phyloP scores from a whole-genome alignment of 1,140 invertebrate species.

The Phenacoccus solenopsis region DNA sequence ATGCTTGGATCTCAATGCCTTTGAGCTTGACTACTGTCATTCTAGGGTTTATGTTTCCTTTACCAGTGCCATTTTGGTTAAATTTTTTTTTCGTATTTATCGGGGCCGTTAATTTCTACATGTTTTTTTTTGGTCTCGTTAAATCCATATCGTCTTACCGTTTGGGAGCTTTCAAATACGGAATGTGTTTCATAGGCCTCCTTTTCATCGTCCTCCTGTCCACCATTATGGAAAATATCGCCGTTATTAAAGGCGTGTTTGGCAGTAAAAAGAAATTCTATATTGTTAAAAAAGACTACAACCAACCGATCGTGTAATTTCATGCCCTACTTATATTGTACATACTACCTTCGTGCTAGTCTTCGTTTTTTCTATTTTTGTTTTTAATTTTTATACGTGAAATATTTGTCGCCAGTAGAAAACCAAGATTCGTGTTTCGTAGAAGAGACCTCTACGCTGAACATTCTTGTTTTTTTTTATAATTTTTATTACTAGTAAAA shows the following conservation, averaged over 20 bases:
- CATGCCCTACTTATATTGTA: too few relatives aligned
- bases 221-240: constrained; percentile 83
- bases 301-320: constrained; percentile 20
- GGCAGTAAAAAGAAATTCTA: constrained; percentile 92
- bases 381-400: too few relatives aligned
- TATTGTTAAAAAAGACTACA: constrained; percentile 74
- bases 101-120: constrained; percentile 83
- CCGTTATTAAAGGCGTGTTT: constrained; percentile 81
- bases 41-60: constrained; percentile 68
- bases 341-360: too few relatives aligned
- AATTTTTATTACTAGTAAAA: too few relatives aligned
- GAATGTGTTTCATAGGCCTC: constrained; percentile 69
- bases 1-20: constrained; percentile 92
- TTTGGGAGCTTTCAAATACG: constrained; percentile 64
- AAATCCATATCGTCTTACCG: constrained; percentile 85
- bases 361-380: too few relatives aligned
- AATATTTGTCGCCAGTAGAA: too few relatives aligned
- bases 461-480: too few relatives aligned
- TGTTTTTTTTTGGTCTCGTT: constrained; percentile 90
- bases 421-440: too few relatives aligned
- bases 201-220: constrained; percentile 81
- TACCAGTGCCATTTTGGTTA: constrained; percentile 66
- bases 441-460: too few relatives aligned
- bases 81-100: constrained; percentile 80
- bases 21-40: constrained; percentile 79